Evolutionary conservation across 92 coral and sea anemone genomes (phyloP).

Genomic region (Ricordea florida): DNA sequence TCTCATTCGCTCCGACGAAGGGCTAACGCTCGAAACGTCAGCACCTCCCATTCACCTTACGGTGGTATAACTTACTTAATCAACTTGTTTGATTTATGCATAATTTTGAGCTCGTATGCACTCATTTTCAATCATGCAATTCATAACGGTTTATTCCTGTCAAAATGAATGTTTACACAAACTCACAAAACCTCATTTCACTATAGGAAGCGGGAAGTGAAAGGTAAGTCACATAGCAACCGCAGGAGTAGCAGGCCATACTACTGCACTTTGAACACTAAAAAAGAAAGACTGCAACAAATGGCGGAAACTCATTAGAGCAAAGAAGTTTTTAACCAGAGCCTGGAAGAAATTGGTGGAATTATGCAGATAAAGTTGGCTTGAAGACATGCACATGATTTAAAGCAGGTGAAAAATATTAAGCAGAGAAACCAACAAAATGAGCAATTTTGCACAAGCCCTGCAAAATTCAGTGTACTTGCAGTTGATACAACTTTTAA

Average conservation of each 20-base stretch:
- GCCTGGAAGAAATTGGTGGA: constrained; percentile 17
- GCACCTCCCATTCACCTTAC: no score
- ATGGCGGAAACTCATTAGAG: background rate
- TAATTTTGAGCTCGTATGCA: no score
- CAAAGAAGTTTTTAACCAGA: constrained; percentile 9
- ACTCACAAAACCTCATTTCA: no score
- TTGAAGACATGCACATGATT: background rate
- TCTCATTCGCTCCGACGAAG: no score
- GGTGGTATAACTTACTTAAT: no score
- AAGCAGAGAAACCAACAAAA: constrained; percentile 3
- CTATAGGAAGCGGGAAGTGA: constrained; percentile 33
- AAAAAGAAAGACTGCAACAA: background rate
- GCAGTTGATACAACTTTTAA: constrained; percentile 39
- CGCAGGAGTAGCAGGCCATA: constrained; percentile 16
- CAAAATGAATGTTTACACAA: no score
- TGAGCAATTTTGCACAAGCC: constrained; percentile 29
- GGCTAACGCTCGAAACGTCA: no score
- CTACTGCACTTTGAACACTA: background rate
- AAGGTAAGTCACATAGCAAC: constrained; percentile 40
- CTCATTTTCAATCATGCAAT: no score
- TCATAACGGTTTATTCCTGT: no score
- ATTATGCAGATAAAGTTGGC: constrained; percentile 11
- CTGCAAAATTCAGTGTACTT: constrained; percentile 29
- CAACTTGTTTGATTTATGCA: no score
- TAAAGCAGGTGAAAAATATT: constrained; percentile 10